Evolutionary conservation across 2,888 invertebrate genomes (phyloP).

Genomic region (Galerucella pusilla): DNA sequence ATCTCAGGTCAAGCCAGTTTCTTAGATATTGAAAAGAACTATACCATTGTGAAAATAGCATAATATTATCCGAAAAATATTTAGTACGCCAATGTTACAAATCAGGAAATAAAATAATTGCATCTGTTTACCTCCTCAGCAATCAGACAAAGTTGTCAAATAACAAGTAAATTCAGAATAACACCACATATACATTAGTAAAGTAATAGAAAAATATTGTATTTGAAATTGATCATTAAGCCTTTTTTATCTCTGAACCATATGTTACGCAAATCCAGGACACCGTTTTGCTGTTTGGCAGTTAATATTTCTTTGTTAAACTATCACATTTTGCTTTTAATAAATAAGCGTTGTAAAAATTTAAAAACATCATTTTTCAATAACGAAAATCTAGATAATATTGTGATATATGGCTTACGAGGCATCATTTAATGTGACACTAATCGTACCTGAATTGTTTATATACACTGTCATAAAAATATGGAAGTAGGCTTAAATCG

Average conservation of each 20-base stretch:
- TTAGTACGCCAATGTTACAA: conserved; percentile 2
- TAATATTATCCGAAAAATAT: background rate
- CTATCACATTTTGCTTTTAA: conserved; percentile 48
- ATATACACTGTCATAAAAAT: background rate
- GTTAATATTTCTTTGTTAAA: conserved; percentile 35
- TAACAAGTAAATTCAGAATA: conserved; percentile 22
- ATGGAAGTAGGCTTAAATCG: background rate
- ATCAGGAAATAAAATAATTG: conserved; percentile 18
- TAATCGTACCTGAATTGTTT: background rate
- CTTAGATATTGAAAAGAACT: no score
- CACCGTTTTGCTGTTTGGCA: conserved; percentile 47
- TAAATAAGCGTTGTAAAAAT: conserved; percentile 31
- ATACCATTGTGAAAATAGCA: background rate
- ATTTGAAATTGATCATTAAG: conserved; percentile 43
- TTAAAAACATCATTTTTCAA: conserved; percentile 21
- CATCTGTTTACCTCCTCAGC: conserved; percentile 30
- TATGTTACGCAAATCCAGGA: conserved; percentile 42
- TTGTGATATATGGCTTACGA: conserved; percentile 2
- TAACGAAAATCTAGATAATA: conserved; percentile 6
- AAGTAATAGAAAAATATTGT: conserved; percentile 48
- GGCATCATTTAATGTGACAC: background rate
- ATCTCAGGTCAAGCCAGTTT: no score
- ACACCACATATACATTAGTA: conserved; percentile 49
- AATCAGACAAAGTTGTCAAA: conserved; percentile 19
- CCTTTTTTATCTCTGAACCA: conserved; percentile 45